A percentile compares a stretch with the other conserved stretches of the same genome.
phyloP scores from a whole-genome alignment of 2,113 vertebrate genomes.

The Suncus etruscus region DNA sequence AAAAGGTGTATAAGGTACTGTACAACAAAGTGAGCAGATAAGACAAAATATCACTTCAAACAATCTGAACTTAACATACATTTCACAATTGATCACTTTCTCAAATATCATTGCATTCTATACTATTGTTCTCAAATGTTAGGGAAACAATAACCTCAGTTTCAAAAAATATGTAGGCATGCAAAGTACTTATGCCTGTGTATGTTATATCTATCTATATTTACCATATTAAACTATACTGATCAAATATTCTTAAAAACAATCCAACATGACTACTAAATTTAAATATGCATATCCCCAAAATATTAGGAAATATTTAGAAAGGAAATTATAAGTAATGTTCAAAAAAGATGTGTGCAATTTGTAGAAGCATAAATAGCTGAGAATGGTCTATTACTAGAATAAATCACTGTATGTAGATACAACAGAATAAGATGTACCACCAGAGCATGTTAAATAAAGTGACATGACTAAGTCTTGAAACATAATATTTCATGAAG shows the following conservation, averaged over 20 bases:
- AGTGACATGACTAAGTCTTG: neutral
- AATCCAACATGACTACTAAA: neutral
- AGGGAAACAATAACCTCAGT: neutral
- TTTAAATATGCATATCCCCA: neutral
- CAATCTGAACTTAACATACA: neutral
- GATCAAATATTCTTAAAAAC: neutral
- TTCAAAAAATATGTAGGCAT: neutral
- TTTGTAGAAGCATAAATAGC: neutral
- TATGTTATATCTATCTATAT: neutral
- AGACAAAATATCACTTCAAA: neutral
- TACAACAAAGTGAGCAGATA: neutral
- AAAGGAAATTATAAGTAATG: neutral
- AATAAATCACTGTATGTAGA: neutral
- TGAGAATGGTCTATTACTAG: neutral
- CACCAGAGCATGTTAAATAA: neutral
- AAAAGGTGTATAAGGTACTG: neutral
- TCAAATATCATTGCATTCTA: neutral
- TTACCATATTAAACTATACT: neutral
- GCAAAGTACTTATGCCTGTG: neutral
- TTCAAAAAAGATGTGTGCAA: neutral
- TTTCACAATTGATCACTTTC: neutral
- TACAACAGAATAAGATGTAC: neutral
- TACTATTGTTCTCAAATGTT: neutral
- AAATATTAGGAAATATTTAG: neutral
- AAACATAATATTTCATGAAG: neutral